Conservation (phyloP, 2,797 vertebrate genomes). For the Phalloptychus januarius region DNA sequence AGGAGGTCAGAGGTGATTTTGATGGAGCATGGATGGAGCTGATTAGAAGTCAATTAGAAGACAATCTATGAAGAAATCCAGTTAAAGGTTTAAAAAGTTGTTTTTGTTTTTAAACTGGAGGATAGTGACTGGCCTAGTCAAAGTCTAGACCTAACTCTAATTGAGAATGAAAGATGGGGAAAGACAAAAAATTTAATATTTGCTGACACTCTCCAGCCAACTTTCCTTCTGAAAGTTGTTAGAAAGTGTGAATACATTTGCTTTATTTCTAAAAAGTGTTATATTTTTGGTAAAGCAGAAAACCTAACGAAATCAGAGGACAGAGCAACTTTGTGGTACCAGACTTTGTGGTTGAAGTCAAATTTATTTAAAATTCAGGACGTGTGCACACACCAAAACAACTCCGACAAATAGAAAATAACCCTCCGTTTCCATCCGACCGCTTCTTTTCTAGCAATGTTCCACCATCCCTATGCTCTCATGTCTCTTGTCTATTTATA, state of each 20-base stretch:
- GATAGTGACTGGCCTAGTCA: background rate
- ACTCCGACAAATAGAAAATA: background rate
- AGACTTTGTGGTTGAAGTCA: background rate
- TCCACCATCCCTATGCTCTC: background rate
- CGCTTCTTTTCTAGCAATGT: background rate
- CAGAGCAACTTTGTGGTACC: slow-evolving; percentile 27
- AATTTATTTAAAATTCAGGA: slow-evolving; percentile 37
- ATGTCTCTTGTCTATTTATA: slow-evolving; percentile 2
- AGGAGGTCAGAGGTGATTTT: background rate
- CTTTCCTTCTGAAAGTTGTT: no score
- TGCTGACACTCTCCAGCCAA: background rate
- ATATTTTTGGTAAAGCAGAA: background rate
- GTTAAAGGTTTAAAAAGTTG: background rate
- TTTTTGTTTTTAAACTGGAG: background rate
- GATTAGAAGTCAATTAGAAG: background rate
- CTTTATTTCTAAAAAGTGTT: background rate
- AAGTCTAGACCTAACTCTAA: background rate
- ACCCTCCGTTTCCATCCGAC: background rate
- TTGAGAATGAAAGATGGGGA: background rate
- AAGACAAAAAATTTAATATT: background rate
- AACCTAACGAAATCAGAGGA: slow-evolving; percentile 22
- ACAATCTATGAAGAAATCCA: background rate
- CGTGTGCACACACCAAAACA: slow-evolving; percentile 19
- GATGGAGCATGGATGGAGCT: background rate
- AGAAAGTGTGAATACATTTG: background rate